Evolutionary conservation across 2,888 invertebrate genomes (phyloP), one percentile per base, ranked within the genome.

Genomic region (Scaptomyza flava): DNA sequence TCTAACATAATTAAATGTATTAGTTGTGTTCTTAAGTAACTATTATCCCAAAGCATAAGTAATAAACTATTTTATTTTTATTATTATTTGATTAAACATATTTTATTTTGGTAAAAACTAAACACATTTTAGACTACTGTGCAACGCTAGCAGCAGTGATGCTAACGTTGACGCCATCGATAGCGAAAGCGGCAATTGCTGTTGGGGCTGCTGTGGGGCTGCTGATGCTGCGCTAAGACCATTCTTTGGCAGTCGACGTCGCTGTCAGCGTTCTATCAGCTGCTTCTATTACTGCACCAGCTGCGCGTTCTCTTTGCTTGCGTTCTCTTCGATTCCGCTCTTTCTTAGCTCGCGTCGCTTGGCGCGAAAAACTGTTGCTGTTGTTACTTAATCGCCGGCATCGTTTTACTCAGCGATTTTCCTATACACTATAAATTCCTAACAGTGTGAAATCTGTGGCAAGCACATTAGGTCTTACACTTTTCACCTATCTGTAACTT

Each of bases 331-430:
- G 30, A 27, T 48, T 9, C 27, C 33, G n/a, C 41, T 66, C 33
- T 66, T 64, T 77, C 68, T 77, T 65, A 33, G 48, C 27, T 59
- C 6, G 47, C 8, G 27, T 66, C 43, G 65, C 42, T 72, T 86
- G 87, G 82, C 84, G 84, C 87, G 81, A 68, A 87, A 83, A 83
- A 87, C 82, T 83, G 82, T 83, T 83, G 82, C 87, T 83, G 70
- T 84, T 87, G 81, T 87, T 84, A 87, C 84, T 86, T 79, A 84
- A 74, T 81, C 73, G 79, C 82, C 82, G 82, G 82, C 81, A 82
- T 68, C 59, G 62, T 60, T 77, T 72, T 61, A 67, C 62, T 70
- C 64, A 62, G 47, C 56, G 60, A 52, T 63, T 62, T 72, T 57
- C 14, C 20, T 30, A 50, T 68, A 69, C 81, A 31, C 76, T 75